Evolutionary conservation across 2,888 invertebrate species (phyloP), one percentile per base, ranked within the genome.

Genomic region (Latrodectus elegans): DNA sequence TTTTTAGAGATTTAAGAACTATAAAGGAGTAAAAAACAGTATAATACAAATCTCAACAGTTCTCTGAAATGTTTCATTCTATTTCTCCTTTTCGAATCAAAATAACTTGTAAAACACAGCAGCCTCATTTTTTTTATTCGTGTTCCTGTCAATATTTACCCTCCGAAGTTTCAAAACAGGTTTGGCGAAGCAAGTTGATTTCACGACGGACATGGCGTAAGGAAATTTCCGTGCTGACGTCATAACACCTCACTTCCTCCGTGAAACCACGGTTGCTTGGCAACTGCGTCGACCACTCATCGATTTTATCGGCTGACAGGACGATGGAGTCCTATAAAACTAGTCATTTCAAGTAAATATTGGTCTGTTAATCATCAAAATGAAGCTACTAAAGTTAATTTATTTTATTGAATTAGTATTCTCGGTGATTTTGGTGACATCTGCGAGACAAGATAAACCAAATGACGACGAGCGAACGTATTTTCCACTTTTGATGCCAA

Each of bases 401-500:
- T n/a, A 75, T 14, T 14, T 15, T 53, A 38, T n/a, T n/a, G 14
- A 6, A 55, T 26, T n/a, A 53, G 1, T 38, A 68, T 26, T 70
- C 53, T 68, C 52, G 1, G 10, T 78, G 26, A 22, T 8, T 38
- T 78, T 26, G 6, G 15, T 8, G 64, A 52, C 0, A 51, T 60
- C 14, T 49, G 22, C n/a, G 49, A 53, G 22, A 17, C 67, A n/a
- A 38, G 52, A 14, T n/a, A 73, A 10, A 51, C 38, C 1, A 38
- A 73, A 70, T 22, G 71, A 80, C 22, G 81, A 81, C 26, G 60
- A 6, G n/a, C 8, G 14, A 17, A 84, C 64, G 65, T 71, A 68
- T 10, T 90, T 90, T 86, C 89, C 90, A 10, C 82, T 97, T 90
- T 93, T 95, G 38, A 97, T 97, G 96, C 96, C 96, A 88, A 95